Evolutionary conservation across 2,888 invertebrate genomes (phyloP), one percentile per base, ranked within the genome.

Genomic region (Phasia obesa): DNA sequence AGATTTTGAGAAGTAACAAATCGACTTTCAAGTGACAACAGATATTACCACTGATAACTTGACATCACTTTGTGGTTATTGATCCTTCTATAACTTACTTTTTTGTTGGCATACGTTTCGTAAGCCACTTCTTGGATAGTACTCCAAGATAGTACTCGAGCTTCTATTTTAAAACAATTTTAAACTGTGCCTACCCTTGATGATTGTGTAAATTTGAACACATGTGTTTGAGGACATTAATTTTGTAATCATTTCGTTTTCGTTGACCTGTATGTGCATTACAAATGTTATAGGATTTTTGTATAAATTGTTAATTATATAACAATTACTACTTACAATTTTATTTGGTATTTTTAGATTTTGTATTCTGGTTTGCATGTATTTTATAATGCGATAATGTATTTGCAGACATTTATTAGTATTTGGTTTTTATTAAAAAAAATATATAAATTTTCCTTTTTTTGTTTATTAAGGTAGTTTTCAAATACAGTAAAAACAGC

Each of bases 301-400:
- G n/a, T 51, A 23, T 4, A 51, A 71, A 19, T 71, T 57, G 47
- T 60, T 60, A 71, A 60, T 71, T 38, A 51, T 60, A 60, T 60
- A 51, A 60, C 38, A 60, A 71, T 71, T 42, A 71, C 47, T 51
- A 38, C 47, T 51, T 60, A 51, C 35, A 11, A 35, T 35, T 71
- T 49, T 51, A 70, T 70, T 71, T 62, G 42, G 21, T 53, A 53
- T 62, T n/a, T 44, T 71, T 44, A 44, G 53, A 11, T 62, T 62
- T 53, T 51, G 25, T 9, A 38, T 7, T 60, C 71, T 71, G 59
- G n/a, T 51, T 27, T 60, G 60, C 60, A 60, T 60, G 71, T 71
- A 51, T 71, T 51, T 71, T 51, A 71, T 38, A 35, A 60, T 51
- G 60, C 60, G 71, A 49, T 71, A 51, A 71, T 60, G 38, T 25